These are phyloP conservation scores for Ptychobarbus kaznakovi DNA, from an alignment of 2,797 vertebrate genomes.

Conservation along the genomic window DNA sequence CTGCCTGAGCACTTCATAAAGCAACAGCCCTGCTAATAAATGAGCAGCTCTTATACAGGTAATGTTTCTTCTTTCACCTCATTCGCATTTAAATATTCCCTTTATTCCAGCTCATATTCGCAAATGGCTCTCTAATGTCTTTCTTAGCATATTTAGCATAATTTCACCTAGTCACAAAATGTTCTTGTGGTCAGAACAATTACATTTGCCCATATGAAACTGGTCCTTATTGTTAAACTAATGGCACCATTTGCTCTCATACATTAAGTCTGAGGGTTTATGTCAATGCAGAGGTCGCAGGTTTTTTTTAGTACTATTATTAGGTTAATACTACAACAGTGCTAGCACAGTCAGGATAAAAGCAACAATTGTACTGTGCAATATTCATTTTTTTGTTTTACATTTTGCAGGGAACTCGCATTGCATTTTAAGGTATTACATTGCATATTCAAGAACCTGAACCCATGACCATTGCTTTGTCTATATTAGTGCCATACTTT, in stretches of 20 bases:
- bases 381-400: neutral
- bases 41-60: slow-evolving; percentile 15
- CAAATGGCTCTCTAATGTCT: slow-evolving; percentile 20
- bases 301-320: neutral
- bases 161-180: neutral
- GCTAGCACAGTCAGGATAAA: neutral
- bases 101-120: slow-evolving; percentile 5
- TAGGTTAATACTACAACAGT: neutral
- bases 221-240: neutral
- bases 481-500: neutral
- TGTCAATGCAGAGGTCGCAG: neutral
- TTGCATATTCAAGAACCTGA: neutral
- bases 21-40: slow-evolving; percentile 34
- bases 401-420: neutral
- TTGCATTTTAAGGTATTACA: neutral
- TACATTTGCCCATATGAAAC: neutral
- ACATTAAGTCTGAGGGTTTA: neutral
- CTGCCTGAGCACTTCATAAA: slow-evolving; percentile 42
- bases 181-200: slow-evolving; percentile 21
- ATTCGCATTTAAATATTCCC: slow-evolving; percentile 20
- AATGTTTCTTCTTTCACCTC: slow-evolving; percentile 29
- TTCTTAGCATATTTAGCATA: neutral
- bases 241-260: neutral
- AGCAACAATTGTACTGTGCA: neutral
- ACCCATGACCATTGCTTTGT: neutral